Percentiles rank a stretch among this genome's conserved stretches.
phyloP scores from a whole-genome alignment of 1,140 invertebrate genomes.

The Drosophila kikkawai region DNA sequence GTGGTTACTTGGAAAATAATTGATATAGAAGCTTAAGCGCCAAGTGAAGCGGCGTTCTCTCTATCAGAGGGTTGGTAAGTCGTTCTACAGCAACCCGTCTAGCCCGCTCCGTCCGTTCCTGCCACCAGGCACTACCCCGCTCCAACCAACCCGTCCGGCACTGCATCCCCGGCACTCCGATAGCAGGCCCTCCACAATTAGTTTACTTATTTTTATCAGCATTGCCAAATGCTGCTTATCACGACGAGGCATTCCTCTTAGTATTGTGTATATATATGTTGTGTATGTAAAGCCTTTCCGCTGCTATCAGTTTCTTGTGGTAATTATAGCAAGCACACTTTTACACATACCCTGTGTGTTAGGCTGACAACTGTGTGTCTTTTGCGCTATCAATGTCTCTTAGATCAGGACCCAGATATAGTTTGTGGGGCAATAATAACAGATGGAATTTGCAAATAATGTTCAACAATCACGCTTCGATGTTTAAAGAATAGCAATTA shows the following conservation, averaged over 20 bases:
- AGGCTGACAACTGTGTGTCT: slow-evolving; percentile 10
- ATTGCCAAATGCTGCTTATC: slow-evolving; percentile 47
- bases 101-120: slow-evolving; percentile 26
- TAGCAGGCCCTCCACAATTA: slow-evolving; percentile 26
- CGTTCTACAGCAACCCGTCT: slow-evolving; percentile 70
- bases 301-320: slow-evolving; percentile 36
- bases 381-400: slow-evolving; percentile 11
- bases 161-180: slow-evolving; percentile 27
- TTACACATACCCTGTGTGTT: slow-evolving; percentile 5
- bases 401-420: slow-evolving; percentile 3
- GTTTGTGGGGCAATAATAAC: slow-evolving; percentile 20
- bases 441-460: slow-evolving; percentile 5
- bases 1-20: slow-evolving; percentile 51
- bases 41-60: slow-evolving; percentile 85
- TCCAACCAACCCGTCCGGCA: slow-evolving; percentile 12
- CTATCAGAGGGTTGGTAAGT: slow-evolving; percentile 86
- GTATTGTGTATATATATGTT: slow-evolving; percentile 6
- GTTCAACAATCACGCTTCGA: neutral
- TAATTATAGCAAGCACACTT: slow-evolving; percentile 37
- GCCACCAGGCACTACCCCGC: slow-evolving; percentile 22
- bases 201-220: slow-evolving; percentile 55
- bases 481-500: slow-evolving; percentile 7
- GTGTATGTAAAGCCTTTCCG: slow-evolving; percentile 3
- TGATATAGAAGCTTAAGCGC: slow-evolving; percentile 85
- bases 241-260: slow-evolving; percentile 13